Conservation (phyloP, 2,888 invertebrate genomes). For the Meiosimyza decipiens region DNA sequence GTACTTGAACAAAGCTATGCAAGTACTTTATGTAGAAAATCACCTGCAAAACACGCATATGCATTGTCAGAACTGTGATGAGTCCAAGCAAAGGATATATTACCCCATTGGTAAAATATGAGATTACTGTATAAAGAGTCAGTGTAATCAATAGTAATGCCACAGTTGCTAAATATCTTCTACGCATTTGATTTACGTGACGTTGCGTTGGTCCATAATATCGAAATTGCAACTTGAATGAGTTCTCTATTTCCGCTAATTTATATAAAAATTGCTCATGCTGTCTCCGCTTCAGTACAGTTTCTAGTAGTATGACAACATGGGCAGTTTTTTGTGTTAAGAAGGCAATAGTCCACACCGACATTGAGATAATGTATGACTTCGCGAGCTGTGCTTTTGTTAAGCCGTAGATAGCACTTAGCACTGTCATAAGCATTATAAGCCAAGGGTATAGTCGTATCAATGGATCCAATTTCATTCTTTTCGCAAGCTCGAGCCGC, state of each 20-base stretch:
- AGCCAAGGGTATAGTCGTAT: slow-evolving; percentile 27
- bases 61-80: slow-evolving; percentile 40
- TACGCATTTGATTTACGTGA: background rate
- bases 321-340: slow-evolving; percentile 40
- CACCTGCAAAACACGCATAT: slow-evolving; percentile 41
- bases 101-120: background rate
- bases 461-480: background rate
- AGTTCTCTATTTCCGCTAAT: slow-evolving; percentile 36
- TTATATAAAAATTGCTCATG: slow-evolving; percentile 40
- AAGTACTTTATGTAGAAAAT: slow-evolving; percentile 39
- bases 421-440: slow-evolving; percentile 6
- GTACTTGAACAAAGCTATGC: slow-evolving; percentile 17
- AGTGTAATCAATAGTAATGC: slow-evolving; percentile 1
- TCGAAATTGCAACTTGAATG: slow-evolving; percentile 38
- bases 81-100: slow-evolving; percentile 26
- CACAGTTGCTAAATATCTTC: background rate
- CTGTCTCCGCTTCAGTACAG: slow-evolving; percentile 33
- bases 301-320: slow-evolving; percentile 41
- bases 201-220: background rate
- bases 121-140: background rate
- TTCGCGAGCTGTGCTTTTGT: slow-evolving; percentile 16
- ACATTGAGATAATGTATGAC: slow-evolving; percentile 40
- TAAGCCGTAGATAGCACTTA: slow-evolving; percentile 22
- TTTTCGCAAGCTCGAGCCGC: slow-evolving; percentile 1
- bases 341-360: slow-evolving; percentile 40